These are phyloP conservation scores for Danio tinwini DNA, from an alignment of 2,797 vertebrate species.

Conservation along the genomic window DNA sequence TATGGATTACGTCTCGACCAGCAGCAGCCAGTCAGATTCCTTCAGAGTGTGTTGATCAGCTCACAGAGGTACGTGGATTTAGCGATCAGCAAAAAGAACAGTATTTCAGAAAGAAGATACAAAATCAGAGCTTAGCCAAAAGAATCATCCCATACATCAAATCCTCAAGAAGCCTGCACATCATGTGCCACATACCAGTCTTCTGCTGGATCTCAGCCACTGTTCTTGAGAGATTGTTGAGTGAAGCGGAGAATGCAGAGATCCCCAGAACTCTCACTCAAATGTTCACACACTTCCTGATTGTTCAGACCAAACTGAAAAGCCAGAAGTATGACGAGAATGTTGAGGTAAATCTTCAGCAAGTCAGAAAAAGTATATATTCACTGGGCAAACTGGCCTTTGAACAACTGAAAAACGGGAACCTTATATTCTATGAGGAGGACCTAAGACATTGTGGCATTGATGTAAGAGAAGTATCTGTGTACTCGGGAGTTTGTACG, in stretches of 20 bases:
- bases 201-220: conserved; percentile 29
- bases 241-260: not conserved
- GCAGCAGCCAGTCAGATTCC: too few relatives aligned
- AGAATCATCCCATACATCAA: conserved; percentile 25
- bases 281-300: conserved; percentile 34
- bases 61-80: too few relatives aligned
- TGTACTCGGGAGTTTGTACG: conserved; percentile 22
- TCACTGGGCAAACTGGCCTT: conserved; percentile 30
- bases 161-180: conserved; percentile 33
- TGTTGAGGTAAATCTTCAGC: not conserved
- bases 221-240: conserved; percentile 21
- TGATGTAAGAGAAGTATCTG: conserved; percentile 11
- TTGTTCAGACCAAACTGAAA: conserved; percentile 11
- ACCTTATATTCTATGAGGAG: not conserved
- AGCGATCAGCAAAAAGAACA: not conserved
- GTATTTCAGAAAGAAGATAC: conserved; percentile 23
- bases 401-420: conserved; percentile 22
- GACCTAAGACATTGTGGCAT: conserved; percentile 13
- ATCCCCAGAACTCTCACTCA: conserved; percentile 40
- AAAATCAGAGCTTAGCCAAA: conserved; percentile 13
- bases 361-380: not conserved
- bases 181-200: conserved; percentile 42
- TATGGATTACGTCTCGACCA: too few relatives aligned
- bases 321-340: not conserved
- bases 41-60: too few relatives aligned